These are phyloP conservation scores for Monochamus saltuarius DNA, from an alignment of 1,140 invertebrate genomes.

Conservation along the genomic window DNA sequence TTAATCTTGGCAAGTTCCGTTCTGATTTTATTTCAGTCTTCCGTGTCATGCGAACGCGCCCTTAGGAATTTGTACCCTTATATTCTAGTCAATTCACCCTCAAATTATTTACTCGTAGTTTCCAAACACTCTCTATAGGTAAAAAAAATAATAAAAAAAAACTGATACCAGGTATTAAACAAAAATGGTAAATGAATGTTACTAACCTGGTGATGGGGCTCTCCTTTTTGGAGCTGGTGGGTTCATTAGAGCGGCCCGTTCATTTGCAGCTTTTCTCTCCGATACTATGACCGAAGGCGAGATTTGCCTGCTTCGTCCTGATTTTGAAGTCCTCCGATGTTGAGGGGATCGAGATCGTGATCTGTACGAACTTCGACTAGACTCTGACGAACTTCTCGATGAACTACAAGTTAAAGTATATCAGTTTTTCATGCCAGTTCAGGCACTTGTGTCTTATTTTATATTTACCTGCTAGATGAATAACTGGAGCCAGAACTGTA, in stretches of 20 bases:
- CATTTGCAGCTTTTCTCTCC: slow-evolving; percentile 59
- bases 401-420: slow-evolving; percentile 38
- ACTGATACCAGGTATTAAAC: too few relatives aligned
- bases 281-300: slow-evolving; percentile 63
- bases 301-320: slow-evolving; percentile 43
- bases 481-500: slow-evolving; percentile 78
- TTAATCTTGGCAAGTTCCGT: too few relatives aligned
- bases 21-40: too few relatives aligned
- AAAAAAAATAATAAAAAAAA: too few relatives aligned
- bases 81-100: too few relatives aligned
- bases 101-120: too few relatives aligned
- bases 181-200: not conserved
- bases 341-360: slow-evolving; percentile 57
- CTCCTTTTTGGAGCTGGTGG: slow-evolving; percentile 63
- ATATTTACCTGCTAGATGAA: slow-evolving; percentile 66
- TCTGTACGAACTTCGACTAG: slow-evolving; percentile 52
- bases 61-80: too few relatives aligned
- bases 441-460: not conserved
- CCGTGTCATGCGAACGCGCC: too few relatives aligned
- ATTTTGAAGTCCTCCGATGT: slow-evolving; percentile 39
- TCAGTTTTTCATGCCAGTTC: not conserved
- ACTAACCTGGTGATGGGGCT: slow-evolving; percentile 53
- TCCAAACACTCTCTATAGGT: too few relatives aligned
- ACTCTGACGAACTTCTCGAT: slow-evolving; percentile 47
- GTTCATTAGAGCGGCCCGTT: slow-evolving; percentile 67